Evolutionary conservation across 2,113 vertebrate species (phyloP).

Genomic region (Saguinus imperator): DNA sequence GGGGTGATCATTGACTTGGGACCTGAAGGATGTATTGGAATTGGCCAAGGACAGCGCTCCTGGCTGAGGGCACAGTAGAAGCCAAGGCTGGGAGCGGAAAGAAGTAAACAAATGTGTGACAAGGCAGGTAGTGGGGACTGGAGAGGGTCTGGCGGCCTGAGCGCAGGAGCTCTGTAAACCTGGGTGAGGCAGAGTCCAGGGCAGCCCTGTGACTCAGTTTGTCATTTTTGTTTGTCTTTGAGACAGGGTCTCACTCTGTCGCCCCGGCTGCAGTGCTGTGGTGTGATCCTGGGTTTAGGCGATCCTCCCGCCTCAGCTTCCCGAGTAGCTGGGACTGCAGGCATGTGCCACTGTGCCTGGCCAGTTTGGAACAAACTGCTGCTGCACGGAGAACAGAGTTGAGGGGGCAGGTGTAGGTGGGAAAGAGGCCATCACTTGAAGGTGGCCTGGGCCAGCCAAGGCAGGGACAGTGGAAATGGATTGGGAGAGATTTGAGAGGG

Average conservation of each 20-base stretch:
- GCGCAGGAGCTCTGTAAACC: too few species aligned
- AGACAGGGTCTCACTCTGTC: background rate
- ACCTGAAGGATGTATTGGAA: background rate
- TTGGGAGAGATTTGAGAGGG: background rate
- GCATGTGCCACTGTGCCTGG: too few species aligned
- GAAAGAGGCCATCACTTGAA: background rate
- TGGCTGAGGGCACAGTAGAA: background rate
- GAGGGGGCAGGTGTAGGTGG: fast-evolving
- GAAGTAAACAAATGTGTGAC: fast-evolving
- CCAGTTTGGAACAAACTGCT: background rate
- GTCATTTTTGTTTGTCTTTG: background rate
- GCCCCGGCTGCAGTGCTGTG: too few species aligned
- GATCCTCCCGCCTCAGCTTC: too few species aligned
- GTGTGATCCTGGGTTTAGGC: too few species aligned
- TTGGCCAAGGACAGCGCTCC: background rate
- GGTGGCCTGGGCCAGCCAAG: background rate
- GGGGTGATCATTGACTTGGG: background rate
- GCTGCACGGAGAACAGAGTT: background rate
- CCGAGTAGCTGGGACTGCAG: too few species aligned
- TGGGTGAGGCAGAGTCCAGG: background rate
- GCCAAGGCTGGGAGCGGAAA: background rate
- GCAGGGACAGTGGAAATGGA: background rate
- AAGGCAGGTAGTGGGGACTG: background rate
- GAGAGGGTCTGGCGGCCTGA: background rate
- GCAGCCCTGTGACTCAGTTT: background rate